phyloP scores from a whole-genome alignment of 2,888 invertebrate genomes.

The Lacanobia oleracea region DNA sequence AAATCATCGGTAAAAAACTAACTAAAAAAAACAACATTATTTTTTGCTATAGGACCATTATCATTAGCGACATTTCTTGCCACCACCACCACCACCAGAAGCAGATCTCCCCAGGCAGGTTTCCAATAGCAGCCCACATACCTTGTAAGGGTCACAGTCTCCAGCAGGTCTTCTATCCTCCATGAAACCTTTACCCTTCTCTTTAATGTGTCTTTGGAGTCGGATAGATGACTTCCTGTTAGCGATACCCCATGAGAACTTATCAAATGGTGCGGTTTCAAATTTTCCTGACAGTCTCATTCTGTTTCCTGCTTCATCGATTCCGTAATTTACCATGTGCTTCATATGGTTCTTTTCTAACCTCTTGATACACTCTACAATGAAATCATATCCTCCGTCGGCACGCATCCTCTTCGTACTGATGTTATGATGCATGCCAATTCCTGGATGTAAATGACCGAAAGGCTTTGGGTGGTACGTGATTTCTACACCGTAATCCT shows the following conservation, averaged over 20 bases:
- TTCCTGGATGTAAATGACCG: conserved; percentile 96
- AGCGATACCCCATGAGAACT: conserved; percentile 97
- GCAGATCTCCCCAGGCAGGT: conserved; percentile 78
- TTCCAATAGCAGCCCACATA: conserved; percentile 89
- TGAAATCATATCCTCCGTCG: conserved; percentile 93
- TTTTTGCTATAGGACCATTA: neutral
- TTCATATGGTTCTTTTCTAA: conserved; percentile 96
- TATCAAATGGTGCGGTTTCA: conserved; percentile 98
- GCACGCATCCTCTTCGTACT: conserved; percentile 96
- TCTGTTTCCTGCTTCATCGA: conserved; percentile 97
- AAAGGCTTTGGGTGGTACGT: conserved; percentile 94
- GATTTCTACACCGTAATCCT: conserved; percentile 95
- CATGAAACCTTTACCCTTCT: conserved; percentile 97
- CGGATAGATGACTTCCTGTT: conserved; percentile 98
- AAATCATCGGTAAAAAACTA: neutral
- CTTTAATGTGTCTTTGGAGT: conserved; percentile 96
- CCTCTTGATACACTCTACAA: conserved; percentile 97
- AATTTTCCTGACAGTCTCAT: conserved; percentile 97
- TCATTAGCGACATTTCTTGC: conserved; percentile 21
- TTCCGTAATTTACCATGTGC: conserved; percentile 98
- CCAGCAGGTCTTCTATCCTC: conserved; percentile 98
- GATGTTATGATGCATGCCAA: conserved; percentile 97
- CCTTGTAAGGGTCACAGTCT: conserved; percentile 96
- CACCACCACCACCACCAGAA: conserved; percentile 29
- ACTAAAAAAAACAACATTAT: neutral